phyloP scores from a whole-genome alignment of 2,113 vertebrate genomes.

The Sceloporus tristichus region DNA sequence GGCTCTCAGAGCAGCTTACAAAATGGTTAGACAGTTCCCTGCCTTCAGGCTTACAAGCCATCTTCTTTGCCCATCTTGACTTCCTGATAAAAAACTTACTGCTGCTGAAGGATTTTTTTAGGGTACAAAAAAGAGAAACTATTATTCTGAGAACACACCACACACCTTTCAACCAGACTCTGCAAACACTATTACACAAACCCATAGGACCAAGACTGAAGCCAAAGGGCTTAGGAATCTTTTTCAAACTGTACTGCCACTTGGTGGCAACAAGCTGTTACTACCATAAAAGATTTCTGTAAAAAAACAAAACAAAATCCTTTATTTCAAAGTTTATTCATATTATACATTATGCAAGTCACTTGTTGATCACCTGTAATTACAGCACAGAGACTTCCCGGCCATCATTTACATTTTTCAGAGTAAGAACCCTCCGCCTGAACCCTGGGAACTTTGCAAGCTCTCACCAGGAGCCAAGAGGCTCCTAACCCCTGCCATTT shows the following conservation, averaged over 20 bases:
- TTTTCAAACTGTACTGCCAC: constrained; percentile 62
- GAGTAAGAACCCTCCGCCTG: too few relatives aligned
- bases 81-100: neutral
- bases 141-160: neutral
- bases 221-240: neutral
- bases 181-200: neutral
- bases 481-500: too few relatives aligned
- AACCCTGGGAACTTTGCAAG: neutral
- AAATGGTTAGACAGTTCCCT: too few relatives aligned
- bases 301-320: neutral
- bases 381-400: too few relatives aligned
- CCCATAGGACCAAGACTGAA: neutral
- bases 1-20: too few relatives aligned
- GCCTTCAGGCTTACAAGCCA: neutral
- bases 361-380: neutral
- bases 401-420: neutral
- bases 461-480: neutral
- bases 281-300: neutral
- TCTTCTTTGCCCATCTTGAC: neutral
- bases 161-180: neutral
- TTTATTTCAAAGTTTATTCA: neutral
- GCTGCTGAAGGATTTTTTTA: neutral
- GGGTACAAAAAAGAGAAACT: neutral
- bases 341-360: neutral
- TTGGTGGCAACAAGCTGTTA: constrained; percentile 46